A percentile compares a stretch with the other conserved stretches of the same genome.
Evolutionary conservation across 2,797 vertebrate genomes (phyloP).

Genomic region (Liparis tanakae): DNA sequence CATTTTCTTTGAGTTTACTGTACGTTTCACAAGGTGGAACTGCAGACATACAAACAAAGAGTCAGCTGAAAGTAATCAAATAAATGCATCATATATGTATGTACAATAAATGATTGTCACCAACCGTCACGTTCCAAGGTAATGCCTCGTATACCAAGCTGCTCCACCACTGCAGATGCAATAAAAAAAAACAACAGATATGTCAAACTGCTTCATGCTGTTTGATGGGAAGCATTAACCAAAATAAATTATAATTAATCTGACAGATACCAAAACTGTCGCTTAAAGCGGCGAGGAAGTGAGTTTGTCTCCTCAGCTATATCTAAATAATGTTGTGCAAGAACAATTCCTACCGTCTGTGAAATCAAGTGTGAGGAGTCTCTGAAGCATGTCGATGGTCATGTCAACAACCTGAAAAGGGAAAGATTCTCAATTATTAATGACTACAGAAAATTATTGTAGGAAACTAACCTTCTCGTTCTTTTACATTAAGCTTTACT

Average conservation of each 20-base stretch:
- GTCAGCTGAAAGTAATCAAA: neutral
- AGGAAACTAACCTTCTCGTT: neutral
- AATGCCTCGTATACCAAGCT: neutral
- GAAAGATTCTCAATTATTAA: neutral
- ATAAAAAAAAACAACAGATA: neutral
- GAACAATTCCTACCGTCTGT: slow-evolving; percentile 34
- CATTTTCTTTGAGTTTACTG: slow-evolving; percentile 30
- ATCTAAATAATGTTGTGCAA: neutral
- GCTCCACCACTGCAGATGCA: slow-evolving; percentile 52
- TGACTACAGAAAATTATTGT: neutral
- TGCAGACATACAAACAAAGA: slow-evolving; percentile 27
- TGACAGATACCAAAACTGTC: neutral
- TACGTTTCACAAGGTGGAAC: slow-evolving; percentile 47
- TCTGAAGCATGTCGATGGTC: slow-evolving; percentile 13
- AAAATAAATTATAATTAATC: neutral
- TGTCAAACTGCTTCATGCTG: neutral
- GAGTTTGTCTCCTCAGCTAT: neutral
- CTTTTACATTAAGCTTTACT: neutral
- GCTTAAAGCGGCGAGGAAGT: neutral
- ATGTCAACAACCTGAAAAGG: slow-evolving; percentile 66
- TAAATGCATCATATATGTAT: neutral
- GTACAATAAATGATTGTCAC: neutral
- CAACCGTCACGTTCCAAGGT: slow-evolving; percentile 35
- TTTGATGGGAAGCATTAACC: neutral
- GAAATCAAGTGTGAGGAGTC: neutral